Evolutionary conservation across 2,113 vertebrate genomes (phyloP), one percentile per base, ranked within the genome.

Genomic region (Phyllopteryx taeniolatus): DNA sequence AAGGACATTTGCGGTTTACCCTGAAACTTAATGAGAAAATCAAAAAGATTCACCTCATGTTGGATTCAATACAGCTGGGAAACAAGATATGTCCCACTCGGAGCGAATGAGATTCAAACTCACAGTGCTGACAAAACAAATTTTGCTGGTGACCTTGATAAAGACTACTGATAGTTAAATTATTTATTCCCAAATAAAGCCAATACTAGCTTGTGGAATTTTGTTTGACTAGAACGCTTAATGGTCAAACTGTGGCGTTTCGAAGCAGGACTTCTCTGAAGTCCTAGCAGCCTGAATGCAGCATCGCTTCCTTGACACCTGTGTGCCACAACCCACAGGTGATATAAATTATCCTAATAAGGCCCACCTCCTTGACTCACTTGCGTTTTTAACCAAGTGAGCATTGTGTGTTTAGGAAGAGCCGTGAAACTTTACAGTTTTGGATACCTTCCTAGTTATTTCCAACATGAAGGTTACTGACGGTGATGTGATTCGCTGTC

Each of bases 401-500:
- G 46, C 31, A 39, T 35, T 8, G 56, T 14, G 22, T 31, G n/a
- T 15, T 27, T 22, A 31, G 53, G 53, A 33, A 56, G 8, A 46
- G 10, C 43, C 8, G 1, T 39, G 62, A n/a, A 54, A 17, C 1
- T 68, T 67, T 20, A 6, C 8, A 0, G 8, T n/a, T 61, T 73
- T 27, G 61, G 3, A 27, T 19, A 15, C 1, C 5, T 1, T 56
- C 4, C 19, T 0, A 7, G 19, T 27, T 0, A 54, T 35, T 66
- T 3, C 7, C 59, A 79, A 15, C n/a, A 89, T 90, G 86, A 90
- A 84, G 72, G 27, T 85, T 10, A 68, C 82, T 0, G 86, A 92
- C 49, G 62, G 59, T 4, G 85, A 82, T 3, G 79, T 95, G 79
- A 86, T 93, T 63, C 87, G 90, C 11, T 75, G 94, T 83, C 92